These are phyloP conservation scores for Argyresthia goedartella DNA, from an alignment of 2,888 invertebrate species.

Conservation along the genomic window DNA sequence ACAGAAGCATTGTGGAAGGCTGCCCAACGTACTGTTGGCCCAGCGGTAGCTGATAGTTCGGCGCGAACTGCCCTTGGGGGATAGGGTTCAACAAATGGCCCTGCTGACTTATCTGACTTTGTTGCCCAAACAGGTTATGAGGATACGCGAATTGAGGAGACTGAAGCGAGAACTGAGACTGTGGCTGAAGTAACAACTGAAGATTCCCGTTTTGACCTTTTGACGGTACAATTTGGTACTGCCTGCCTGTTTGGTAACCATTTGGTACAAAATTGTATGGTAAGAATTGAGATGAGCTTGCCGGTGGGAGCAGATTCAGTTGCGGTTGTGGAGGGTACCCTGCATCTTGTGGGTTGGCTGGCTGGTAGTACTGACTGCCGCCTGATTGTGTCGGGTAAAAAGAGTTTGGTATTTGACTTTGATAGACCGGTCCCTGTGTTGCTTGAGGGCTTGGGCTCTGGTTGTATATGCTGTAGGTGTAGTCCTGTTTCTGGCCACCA, in stretches of 20 bases:
- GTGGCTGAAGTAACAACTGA: slow-evolving; percentile 46
- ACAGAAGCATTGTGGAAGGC: slow-evolving; percentile 43
- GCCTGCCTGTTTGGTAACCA: slow-evolving; percentile 43
- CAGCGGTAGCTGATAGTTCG: slow-evolving; percentile 34
- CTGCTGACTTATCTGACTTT: slow-evolving; percentile 20
- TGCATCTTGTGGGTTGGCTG: slow-evolving; percentile 26
- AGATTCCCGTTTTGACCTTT: slow-evolving; percentile 41
- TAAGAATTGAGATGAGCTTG: slow-evolving; percentile 39
- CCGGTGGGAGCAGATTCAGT: slow-evolving; percentile 32
- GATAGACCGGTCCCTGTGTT: slow-evolving; percentile 30
- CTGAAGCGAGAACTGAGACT: slow-evolving; percentile 29
- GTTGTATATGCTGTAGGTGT: slow-evolving; percentile 49
- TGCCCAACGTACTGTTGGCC: slow-evolving; percentile 40
- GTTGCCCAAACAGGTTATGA: slow-evolving; percentile 25
- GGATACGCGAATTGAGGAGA: slow-evolving; percentile 34
- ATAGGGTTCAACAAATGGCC: slow-evolving; percentile 22
- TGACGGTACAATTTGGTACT: slow-evolving; percentile 50
- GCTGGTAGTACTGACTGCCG: slow-evolving; percentile 38
- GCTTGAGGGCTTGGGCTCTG: slow-evolving; percentile 34
- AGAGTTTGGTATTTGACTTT: slow-evolving; percentile 41
- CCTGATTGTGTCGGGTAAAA: slow-evolving; percentile 49
- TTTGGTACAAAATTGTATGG: slow-evolving; percentile 51
- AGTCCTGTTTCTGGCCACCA: slow-evolving; percentile 58
- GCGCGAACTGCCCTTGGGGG: slow-evolving; percentile 32
- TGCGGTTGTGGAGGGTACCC: slow-evolving; percentile 31